These are phyloP conservation scores for Pocota personata DNA, from an alignment of 2,888 invertebrate species.

Conservation along the genomic window DNA sequence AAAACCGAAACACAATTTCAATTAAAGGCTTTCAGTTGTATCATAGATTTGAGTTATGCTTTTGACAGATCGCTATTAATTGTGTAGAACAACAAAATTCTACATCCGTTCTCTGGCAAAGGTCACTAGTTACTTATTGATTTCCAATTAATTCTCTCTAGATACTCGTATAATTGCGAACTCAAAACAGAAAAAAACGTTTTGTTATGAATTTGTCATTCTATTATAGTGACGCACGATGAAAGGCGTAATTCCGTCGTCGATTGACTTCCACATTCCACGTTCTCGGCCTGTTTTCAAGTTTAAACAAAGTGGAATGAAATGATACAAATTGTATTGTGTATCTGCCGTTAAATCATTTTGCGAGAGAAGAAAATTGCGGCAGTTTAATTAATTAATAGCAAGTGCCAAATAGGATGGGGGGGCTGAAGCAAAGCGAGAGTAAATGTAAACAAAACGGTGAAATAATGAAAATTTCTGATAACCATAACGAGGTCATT, in stretches of 20 bases:
- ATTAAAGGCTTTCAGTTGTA: no score
- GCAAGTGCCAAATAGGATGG: conserved; percentile 52
- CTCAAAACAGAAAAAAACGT: conserved; percentile 4
- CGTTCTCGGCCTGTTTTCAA: conserved; percentile 45
- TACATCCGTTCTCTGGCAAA: conserved; percentile 37
- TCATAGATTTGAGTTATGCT: no score
- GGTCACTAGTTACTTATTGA: conserved; percentile 62
- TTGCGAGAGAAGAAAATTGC: conserved; percentile 48
- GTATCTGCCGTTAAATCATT: conserved; percentile 64
- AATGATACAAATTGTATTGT: conserved; percentile 69
- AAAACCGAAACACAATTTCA: no score
- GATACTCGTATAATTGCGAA: conserved; percentile 22
- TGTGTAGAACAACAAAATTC: conserved; percentile 5
- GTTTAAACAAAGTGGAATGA: conserved; percentile 62
- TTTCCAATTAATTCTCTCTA: conserved; percentile 40
- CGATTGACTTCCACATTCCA: conserved; percentile 69
- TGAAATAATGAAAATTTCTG: conserved; percentile 65
- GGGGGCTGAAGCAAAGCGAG: not conserved
- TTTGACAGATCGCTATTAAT: conserved; percentile 11
- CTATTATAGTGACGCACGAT: conserved; percentile 49
- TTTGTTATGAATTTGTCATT: conserved; percentile 26
- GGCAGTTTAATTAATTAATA: conserved; percentile 71
- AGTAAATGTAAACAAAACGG: conserved; percentile 60
- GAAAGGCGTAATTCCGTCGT: conserved; percentile 23
- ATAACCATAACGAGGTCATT: conserved; percentile 55